Evolutionary conservation across 2,113 vertebrate genomes (phyloP).

Genomic region (Dromas ardeola): DNA sequence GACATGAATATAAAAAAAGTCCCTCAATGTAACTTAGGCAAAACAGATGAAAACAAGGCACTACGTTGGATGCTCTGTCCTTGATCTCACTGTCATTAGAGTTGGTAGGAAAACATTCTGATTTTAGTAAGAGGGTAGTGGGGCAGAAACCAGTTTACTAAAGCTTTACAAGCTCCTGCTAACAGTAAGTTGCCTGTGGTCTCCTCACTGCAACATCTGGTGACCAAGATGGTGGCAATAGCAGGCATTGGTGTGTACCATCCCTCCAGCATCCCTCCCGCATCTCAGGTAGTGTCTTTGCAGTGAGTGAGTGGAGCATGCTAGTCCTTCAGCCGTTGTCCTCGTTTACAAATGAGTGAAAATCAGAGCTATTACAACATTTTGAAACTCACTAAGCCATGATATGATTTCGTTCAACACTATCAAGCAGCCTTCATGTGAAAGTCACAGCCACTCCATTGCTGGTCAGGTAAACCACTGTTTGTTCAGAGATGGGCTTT

Average conservation of each 20-base stretch:
- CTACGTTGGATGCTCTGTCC: background rate
- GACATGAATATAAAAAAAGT: background rate
- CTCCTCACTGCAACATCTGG: background rate
- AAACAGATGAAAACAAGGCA: background rate
- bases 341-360: background rate
- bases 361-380: background rate
- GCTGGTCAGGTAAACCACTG: background rate
- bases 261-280: background rate
- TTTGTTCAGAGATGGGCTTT: background rate
- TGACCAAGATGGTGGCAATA: background rate
- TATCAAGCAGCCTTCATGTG: background rate
- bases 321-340: background rate
- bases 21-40: background rate
- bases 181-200: background rate
- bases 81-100: background rate
- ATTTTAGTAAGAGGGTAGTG: background rate
- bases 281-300: background rate
- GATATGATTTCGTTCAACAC: background rate
- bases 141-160: background rate
- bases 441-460: background rate
- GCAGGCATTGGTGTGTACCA: background rate
- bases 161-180: background rate
- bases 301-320: background rate
- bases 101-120: background rate
- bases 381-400: background rate